Evolutionary conservation across 2,113 vertebrate species (phyloP).

Genomic region (Crotalus tigris): DNA sequence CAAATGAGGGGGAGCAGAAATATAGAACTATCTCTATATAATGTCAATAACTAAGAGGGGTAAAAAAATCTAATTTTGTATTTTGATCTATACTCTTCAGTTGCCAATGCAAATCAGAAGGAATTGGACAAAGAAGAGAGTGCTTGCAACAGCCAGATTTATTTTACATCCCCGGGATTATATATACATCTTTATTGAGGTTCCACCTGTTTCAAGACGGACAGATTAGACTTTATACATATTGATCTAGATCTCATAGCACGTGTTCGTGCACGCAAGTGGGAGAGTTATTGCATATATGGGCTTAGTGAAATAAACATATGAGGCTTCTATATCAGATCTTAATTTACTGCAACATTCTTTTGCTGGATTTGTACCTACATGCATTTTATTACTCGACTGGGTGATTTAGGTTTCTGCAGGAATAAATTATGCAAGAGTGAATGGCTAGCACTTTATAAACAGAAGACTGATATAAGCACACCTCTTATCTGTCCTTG

Average conservation of each 20-base stretch:
- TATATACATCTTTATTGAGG: constrained; percentile 3
- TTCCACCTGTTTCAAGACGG: constrained; percentile 13
- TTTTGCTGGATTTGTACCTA: constrained; percentile 42
- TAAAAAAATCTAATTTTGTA: neutral
- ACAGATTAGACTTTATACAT: constrained; percentile 23
- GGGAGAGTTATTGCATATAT: neutral
- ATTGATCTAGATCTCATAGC: constrained; percentile 19
- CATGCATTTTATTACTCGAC: constrained; percentile 50
- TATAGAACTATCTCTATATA: neutral
- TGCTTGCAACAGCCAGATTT: neutral
- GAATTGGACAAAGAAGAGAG: neutral
- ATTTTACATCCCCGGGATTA: neutral
- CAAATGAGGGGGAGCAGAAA: neutral
- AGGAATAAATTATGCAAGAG: constrained; percentile 56
- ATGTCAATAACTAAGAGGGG: neutral
- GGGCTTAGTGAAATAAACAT: constrained; percentile 38
- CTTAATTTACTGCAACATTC: constrained; percentile 56
- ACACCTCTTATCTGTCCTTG: constrained; percentile 57
- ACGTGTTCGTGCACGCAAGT: neutral
- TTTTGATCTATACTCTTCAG: neutral
- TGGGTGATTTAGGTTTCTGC: constrained; percentile 56
- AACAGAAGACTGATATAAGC: constrained; percentile 40
- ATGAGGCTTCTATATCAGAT: constrained; percentile 39
- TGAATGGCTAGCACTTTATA: constrained; percentile 50
- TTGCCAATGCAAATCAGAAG: neutral